Evolutionary conservation across 1,140 invertebrate genomes (phyloP).

Genomic region (Contarinia nasturtii): DNA sequence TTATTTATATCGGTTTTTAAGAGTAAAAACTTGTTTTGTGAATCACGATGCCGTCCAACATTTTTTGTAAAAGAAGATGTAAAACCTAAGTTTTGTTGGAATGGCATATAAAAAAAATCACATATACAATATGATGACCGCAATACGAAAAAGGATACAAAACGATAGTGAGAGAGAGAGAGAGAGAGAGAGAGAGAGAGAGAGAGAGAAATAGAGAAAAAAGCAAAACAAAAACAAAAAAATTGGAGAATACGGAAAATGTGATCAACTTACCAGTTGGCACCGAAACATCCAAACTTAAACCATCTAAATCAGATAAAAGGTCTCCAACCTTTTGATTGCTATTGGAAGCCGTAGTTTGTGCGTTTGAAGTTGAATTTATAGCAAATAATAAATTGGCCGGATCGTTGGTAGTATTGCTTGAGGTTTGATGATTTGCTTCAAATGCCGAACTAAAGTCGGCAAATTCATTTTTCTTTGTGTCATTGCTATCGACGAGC

Average conservation of each 20-base stretch:
- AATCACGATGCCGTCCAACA: too few relatives aligned
- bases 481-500: conserved; percentile 7
- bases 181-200: too few relatives aligned
- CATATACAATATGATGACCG: too few relatives aligned
- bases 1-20: too few relatives aligned
- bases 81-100: too few relatives aligned
- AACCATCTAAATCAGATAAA: conserved; percentile 30
- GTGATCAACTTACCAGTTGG: conserved; percentile 18
- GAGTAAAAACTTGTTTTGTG: too few relatives aligned
- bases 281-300: conserved; percentile 21
- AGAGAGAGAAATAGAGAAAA: too few relatives aligned
- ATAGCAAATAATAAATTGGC: background rate
- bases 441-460: conserved; percentile 41
- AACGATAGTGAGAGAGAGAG: too few relatives aligned
- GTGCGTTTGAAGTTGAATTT: background rate
- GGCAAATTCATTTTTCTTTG: conserved; percentile 40
- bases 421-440: background rate
- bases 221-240: conserved; percentile 3
- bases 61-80: too few relatives aligned
- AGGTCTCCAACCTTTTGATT: conserved; percentile 24
- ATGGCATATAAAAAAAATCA: too few relatives aligned
- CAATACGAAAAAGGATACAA: too few relatives aligned
- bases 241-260: background rate
- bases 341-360: conserved; percentile 3
- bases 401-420: background rate